Base-by-base conservation (phyloP, 1,140 invertebrate genomes). In the Tigriopus japonicus region DNA sequence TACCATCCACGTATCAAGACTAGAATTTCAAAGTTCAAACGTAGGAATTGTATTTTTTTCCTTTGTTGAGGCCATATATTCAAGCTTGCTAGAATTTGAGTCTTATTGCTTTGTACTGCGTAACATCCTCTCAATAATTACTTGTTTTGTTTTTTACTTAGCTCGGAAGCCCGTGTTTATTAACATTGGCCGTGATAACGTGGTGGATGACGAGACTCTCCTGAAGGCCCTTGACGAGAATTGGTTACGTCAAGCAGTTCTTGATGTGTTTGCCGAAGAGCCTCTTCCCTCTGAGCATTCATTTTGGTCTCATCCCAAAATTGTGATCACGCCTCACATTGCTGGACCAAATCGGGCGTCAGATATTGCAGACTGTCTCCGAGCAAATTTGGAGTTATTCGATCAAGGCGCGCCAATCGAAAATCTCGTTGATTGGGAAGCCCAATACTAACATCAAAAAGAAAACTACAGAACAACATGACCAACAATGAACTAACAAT, bases 201-300 rank as follows among this genome's bases (percentile, higher is more conserved):
- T 49, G 45, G 21, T 49, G n/a, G n/a, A 15, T 49, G 45, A 49
- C 10, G 3, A 49, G 10, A 17, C n/a, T 49, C 45, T 49, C 3
- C 12, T 49, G n/a, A 21, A 12, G 12, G 45, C 45, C 21, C 21
- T 49, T 2, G 45, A 49, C n/a, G 21, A 21, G n/a, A 12, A 49
- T 17, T 49, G 45, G 45, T 21, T 49, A 17, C 21, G n/a, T 17
- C n/a, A 21, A 15, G 45, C 45, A 6, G 21, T 49, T 49, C 21
- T 49, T 6, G 45, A 49, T 49, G 45, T 49, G 45, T 49, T 49
- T 49, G n/a, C n/a, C 45, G n/a, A 49, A 49, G 45, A 49, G 45
- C 45, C 45, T 3, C 45, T 49, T 3, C 45, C 45, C 21, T 21
- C 45, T 21, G 45, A 49, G 2, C 45, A 49, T 21, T 15, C 45